Evolutionary conservation across 2,888 invertebrate species (phyloP).

Genomic region (Escarpia spicata): DNA sequence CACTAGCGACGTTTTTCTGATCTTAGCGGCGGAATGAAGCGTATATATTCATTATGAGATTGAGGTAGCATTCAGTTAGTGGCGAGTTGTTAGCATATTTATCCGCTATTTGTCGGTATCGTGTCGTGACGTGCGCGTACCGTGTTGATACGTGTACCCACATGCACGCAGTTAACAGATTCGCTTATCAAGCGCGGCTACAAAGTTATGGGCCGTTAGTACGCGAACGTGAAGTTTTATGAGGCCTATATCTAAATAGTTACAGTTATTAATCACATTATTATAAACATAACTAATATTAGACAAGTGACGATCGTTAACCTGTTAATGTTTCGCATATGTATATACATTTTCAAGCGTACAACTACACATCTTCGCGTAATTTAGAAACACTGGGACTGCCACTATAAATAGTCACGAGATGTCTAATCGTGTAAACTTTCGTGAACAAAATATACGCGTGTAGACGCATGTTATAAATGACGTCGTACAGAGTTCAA

Average conservation of each 20-base stretch:
- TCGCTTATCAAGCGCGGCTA: neutral
- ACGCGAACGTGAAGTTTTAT: neutral
- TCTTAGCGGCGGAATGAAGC: constrained; percentile 1
- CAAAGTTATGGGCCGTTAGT: neutral
- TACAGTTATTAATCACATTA: too few species aligned
- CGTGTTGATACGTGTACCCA: neutral
- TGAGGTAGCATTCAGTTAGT: neutral
- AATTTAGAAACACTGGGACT: too few species aligned
- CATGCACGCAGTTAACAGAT: neutral
- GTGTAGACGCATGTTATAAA: neutral
- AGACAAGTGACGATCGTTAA: too few species aligned
- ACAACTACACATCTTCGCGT: too few species aligned
- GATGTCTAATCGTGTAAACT: neutral
- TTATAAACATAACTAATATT: too few species aligned
- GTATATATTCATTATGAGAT: neutral
- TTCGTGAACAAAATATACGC: neutral
- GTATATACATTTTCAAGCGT: too few species aligned
- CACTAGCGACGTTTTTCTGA: neutral
- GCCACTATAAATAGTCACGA: too few species aligned
- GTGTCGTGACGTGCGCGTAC: neutral
- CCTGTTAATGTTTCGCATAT: too few species aligned
- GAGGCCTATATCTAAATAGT: too few species aligned
- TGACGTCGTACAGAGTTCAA: neutral
- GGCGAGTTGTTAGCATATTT: neutral
- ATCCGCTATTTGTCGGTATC: neutral